Conservation (phyloP, 2,113 vertebrate genomes). For the Pituophis catenifer region DNA sequence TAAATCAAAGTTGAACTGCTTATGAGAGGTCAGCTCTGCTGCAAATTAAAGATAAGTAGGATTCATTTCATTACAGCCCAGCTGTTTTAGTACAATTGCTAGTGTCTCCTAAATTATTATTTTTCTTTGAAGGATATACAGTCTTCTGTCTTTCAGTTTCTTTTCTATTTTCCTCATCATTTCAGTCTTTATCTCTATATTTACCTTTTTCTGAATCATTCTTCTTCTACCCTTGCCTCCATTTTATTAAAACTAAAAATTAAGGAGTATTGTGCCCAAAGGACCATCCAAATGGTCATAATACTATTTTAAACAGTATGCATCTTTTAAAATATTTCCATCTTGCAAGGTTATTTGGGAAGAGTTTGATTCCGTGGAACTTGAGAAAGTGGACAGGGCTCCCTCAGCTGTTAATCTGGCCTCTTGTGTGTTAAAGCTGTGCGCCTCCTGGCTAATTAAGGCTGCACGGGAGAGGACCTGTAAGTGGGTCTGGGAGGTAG, state of each 20-base stretch:
- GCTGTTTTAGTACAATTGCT: neutral
- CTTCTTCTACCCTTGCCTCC: neutral
- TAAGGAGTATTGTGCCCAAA: neutral
- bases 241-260: neutral
- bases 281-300: neutral
- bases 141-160: neutral
- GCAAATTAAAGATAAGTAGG: slow-evolving; percentile 2
- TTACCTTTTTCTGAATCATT: neutral
- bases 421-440: neutral
- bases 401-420: neutral
- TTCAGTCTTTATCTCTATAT: neutral
- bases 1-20: slow-evolving; percentile 5
- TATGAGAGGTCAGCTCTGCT: neutral
- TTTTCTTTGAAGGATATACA: no score
- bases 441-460: neutral
- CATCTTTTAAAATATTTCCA: neutral
- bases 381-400: neutral
- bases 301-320: neutral
- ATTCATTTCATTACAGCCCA: slow-evolving; percentile 7
- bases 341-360: neutral
- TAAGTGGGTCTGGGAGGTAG: neutral
- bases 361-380: neutral
- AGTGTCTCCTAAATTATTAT: neutral
- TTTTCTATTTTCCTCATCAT: neutral
- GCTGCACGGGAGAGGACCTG: neutral